Evolutionary conservation across 2,888 invertebrate species (phyloP).

Genomic region (Pseudeuparius sepicola): DNA sequence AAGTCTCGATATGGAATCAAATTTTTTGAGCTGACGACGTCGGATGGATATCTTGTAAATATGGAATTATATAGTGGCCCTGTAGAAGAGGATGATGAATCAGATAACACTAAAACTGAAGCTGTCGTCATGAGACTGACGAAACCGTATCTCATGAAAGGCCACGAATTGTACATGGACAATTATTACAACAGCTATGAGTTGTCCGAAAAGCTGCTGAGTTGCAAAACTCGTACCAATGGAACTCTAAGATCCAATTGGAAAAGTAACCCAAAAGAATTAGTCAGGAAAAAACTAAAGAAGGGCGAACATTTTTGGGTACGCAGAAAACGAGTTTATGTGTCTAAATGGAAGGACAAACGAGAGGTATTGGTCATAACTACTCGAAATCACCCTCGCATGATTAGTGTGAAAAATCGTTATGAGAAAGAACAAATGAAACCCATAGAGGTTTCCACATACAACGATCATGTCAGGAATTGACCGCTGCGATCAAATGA

Average conservation of each 20-base stretch:
- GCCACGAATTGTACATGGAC: conserved; percentile 28
- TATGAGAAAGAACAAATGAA: conserved; percentile 19
- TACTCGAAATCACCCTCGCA: conserved; percentile 25
- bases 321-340: conserved; percentile 27
- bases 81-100: conserved; percentile 17
- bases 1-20: conserved; percentile 24
- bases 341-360: conserved; percentile 28
- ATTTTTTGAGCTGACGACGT: conserved; percentile 21
- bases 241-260: not conserved
- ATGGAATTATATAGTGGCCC: conserved; percentile 22
- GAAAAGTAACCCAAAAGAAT: not conserved
- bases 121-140: conserved; percentile 24
- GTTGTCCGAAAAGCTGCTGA: conserved; percentile 20
- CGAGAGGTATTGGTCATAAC: conserved; percentile 28
- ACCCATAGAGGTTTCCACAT: conserved; percentile 15
- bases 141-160: conserved; percentile 26
- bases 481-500: conserved; percentile 29
- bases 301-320: conserved; percentile 28
- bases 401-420: conserved; percentile 21
- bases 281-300: conserved; percentile 19
- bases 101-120: conserved; percentile 14
- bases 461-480: conserved; percentile 24
- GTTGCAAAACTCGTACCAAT: conserved; percentile 22
- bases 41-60: conserved; percentile 22
- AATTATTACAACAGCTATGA: conserved; percentile 16